Percentiles rank a stretch among this genome's conserved stretches.
Conservation (phyloP, 2,113 vertebrate species). For the Coreoperca whiteheadi region DNA sequence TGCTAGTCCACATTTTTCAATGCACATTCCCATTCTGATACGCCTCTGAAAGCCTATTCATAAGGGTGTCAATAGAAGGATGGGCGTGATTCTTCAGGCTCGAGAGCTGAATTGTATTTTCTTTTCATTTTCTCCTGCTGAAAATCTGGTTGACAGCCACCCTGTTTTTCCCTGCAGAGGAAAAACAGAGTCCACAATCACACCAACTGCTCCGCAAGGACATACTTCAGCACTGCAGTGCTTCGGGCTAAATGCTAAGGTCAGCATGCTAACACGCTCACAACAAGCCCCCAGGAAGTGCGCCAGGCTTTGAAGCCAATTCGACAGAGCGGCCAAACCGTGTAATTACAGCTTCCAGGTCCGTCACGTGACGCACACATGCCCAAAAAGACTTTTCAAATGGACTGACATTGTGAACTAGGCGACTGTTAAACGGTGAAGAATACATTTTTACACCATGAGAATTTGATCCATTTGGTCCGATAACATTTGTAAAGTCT, state of each 20-base stretch:
- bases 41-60: neutral
- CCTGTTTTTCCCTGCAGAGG: too few species aligned
- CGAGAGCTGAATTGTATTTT: slow-evolving; percentile 16
- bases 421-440: too few species aligned
- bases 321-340: too few species aligned
- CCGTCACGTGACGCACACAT: too few species aligned
- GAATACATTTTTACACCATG: too few species aligned
- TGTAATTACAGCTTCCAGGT: too few species aligned
- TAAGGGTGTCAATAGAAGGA: slow-evolving; percentile 3
- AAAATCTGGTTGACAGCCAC: slow-evolving; percentile 62
- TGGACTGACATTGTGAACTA: too few species aligned
- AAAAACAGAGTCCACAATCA: slow-evolving; percentile 1
- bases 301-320: too few species aligned
- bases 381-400: too few species aligned
- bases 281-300: too few species aligned
- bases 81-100: slow-evolving; percentile 2
- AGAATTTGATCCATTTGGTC: too few species aligned
- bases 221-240: neutral
- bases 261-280: neutral
- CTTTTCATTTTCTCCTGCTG: slow-evolving; percentile 37
- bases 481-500: too few species aligned
- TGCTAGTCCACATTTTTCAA: neutral
- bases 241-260: neutral
- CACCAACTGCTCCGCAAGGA: neutral
- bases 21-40: neutral